Evolutionary conservation across 2,797 vertebrate species (phyloP).

Genomic region (Meda fulgida): DNA sequence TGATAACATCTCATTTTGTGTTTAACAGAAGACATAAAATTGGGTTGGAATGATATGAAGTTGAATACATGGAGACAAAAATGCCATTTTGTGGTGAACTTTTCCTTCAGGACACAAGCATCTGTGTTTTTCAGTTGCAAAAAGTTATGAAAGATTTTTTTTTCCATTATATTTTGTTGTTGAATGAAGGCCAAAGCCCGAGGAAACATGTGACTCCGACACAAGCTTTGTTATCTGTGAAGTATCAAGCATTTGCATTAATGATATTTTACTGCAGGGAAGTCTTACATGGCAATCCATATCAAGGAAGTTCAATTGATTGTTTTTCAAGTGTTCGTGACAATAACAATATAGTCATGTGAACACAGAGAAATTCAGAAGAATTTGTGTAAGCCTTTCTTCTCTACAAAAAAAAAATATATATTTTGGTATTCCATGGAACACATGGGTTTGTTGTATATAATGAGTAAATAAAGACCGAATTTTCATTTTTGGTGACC

Average conservation of each 20-base stretch:
- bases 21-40: not conserved
- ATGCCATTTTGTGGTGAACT: not conserved
- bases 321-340: not conserved
- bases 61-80: not conserved
- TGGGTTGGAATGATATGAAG: not conserved
- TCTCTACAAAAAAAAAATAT: too few species aligned
- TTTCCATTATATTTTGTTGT: not conserved
- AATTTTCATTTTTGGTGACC: not conserved
- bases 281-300: not conserved
- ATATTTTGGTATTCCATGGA: not conserved
- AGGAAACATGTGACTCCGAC: slow-evolving; percentile 3
- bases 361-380: not conserved
- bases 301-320: not conserved
- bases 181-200: not conserved
- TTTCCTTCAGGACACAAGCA: not conserved
- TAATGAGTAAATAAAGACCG: not conserved
- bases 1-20: not conserved
- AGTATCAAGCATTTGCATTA: slow-evolving; percentile 42
- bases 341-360: not conserved
- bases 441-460: not conserved
- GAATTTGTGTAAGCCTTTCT: not conserved
- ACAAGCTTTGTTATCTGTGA: slow-evolving; percentile 2
- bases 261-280: slow-evolving; percentile 7
- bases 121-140: not conserved
- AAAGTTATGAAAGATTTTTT: not conserved